phyloP scores from a whole-genome alignment of 2,888 invertebrate genomes.

The Nomada ferruginata region DNA sequence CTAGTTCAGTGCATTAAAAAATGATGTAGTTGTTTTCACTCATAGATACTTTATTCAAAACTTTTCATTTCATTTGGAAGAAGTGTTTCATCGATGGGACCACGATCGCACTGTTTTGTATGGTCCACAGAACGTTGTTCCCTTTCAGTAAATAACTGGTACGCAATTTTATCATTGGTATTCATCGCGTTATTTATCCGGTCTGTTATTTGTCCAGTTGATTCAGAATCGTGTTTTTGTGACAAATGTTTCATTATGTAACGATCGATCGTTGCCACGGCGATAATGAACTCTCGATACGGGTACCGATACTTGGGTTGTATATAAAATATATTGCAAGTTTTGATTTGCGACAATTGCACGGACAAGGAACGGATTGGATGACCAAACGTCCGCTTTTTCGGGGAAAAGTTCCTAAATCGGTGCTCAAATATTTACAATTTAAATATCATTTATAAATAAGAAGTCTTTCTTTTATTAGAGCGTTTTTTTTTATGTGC shows the following conservation, averaged over 20 bases:
- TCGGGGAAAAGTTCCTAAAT: no score
- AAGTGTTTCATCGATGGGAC: neutral
- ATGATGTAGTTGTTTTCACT: no score
- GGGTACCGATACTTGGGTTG: neutral
- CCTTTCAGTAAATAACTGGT: constrained; percentile 15
- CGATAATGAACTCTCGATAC: neutral
- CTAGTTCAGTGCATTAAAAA: no score
- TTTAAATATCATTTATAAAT: neutral
- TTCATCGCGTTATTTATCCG: neutral
- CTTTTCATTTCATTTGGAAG: neutral
- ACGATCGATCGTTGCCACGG: neutral
- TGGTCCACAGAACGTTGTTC: constrained; percentile 9
- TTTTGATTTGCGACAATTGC: neutral
- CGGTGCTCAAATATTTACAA: neutral
- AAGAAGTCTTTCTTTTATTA: no score
- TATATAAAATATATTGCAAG: no score
- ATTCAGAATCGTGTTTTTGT: neutral
- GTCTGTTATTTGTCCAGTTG: constrained; percentile 7
- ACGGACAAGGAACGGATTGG: neutral
- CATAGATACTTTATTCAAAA: no score
- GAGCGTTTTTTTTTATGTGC: no score
- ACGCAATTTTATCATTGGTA: constrained; percentile 20
- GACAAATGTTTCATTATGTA: constrained; percentile 20
- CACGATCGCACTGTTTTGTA: constrained; percentile 15
- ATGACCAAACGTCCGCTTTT: no score